These are phyloP conservation scores for Porites lutea DNA, from an alignment of 64 coral and sea anemone genomes.

Conservation along the genomic window DNA sequence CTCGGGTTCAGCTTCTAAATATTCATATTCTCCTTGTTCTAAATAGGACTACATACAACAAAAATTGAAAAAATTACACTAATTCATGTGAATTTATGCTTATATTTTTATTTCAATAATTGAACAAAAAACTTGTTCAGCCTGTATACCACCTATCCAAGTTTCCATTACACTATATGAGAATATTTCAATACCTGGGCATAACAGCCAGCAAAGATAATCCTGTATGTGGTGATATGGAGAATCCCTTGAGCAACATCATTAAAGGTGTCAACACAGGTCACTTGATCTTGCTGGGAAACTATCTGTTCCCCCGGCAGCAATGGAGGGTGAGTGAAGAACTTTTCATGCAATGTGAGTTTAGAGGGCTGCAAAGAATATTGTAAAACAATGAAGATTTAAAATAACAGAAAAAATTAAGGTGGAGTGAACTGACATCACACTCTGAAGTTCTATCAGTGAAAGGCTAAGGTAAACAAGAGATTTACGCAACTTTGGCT, in stretches of 20 bases:
- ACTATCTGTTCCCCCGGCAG: constrained; percentile 85
- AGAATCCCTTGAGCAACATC: constrained; percentile 72
- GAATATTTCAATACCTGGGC: background rate
- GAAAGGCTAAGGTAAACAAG: no score
- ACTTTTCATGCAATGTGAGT: constrained; percentile 31
- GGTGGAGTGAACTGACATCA: no score
- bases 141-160: no score
- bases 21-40: constrained; percentile 15
- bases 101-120: no score
- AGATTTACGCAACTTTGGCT: no score
- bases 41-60: constrained; percentile 18
- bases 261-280: constrained; percentile 77
- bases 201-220: constrained; percentile 83
- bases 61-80: background rate
- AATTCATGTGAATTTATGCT: no score
- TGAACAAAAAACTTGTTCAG: no score
- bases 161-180: no score
- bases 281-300: constrained; percentile 80
- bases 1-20: constrained; percentile 34
- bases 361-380: constrained; percentile 58
- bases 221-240: constrained; percentile 86
- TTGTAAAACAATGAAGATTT: background rate
- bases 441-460: no score
- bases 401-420: no score
- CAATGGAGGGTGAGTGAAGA: constrained; percentile 82